phyloP scores from a whole-genome alignment of 1,140 invertebrate genomes.

The Thalassaphorura encarpata region DNA sequence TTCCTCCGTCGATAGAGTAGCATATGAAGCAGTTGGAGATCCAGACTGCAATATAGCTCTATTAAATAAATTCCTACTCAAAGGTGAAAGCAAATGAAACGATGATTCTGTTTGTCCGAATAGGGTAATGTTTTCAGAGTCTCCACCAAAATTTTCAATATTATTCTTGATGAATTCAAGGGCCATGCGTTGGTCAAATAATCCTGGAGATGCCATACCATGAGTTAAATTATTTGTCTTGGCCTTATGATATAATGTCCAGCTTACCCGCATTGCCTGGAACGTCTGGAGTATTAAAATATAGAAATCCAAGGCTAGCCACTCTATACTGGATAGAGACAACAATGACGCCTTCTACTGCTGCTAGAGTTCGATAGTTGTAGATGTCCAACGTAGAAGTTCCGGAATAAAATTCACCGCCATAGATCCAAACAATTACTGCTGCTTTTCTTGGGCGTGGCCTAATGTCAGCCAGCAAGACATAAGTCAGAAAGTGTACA shows the following conservation, averaged over 20 bases:
- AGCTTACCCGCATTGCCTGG: constrained; percentile 5
- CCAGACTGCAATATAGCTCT: constrained; percentile 57
- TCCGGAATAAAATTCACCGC: constrained; percentile 91
- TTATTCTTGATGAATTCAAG: constrained; percentile 89
- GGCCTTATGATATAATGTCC: no score
- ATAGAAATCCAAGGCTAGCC: constrained; percentile 85
- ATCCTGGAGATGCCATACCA: no score
- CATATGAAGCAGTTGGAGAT: constrained; percentile 81
- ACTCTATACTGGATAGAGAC: constrained; percentile 93
- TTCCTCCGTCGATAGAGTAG: constrained; percentile 72
- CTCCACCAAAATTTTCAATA: constrained; percentile 86
- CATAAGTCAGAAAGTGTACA: no score
- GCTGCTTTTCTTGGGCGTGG: constrained; percentile 53
- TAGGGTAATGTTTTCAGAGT: constrained; percentile 85
- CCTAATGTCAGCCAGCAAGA: no score
- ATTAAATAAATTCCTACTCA: constrained; percentile 55
- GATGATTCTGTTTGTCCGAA: constrained; percentile 93
- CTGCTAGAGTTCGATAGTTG: constrained; percentile 73
- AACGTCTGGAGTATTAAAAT: constrained; percentile 50
- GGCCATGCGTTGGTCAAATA: constrained; percentile 77
- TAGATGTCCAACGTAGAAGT: constrained; percentile 89
- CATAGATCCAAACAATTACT: constrained; percentile 96
- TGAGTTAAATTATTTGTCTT: no score
- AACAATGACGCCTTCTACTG: constrained; percentile 86
- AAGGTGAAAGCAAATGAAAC: constrained; percentile 79